Base-by-base conservation (phyloP, 1,140 invertebrate genomes). In the Procambarus clarkii region DNA sequence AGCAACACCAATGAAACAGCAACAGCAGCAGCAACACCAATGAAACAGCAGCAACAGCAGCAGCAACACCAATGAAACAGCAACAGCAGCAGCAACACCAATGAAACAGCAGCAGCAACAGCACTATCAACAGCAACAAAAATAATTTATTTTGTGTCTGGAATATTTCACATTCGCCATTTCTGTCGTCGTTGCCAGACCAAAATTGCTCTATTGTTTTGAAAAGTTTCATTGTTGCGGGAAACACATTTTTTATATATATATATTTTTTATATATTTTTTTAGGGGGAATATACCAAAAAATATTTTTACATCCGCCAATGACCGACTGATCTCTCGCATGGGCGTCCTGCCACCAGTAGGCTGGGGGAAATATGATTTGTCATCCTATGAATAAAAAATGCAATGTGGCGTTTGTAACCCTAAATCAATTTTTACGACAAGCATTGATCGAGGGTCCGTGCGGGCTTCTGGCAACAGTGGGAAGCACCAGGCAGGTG, bases 361-460 rank as follows among this genome's bases (percentile, higher is more conserved):
- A 74, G 69, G 69, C 24, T 74, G 5, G n/a, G 81, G 81, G 58
- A 69, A 83, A 83, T 83, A 69, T 83, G 81, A 83, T 83, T 83
- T 60, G 81, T 69, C 81, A 83, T 83, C 58, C 81, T 45, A 83
- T 83, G 81, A 83, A 83, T 83, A 83, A 83, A 83, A 83, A 83
- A 83, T 83, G 81, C 81, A 69, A 86, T 50, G 84, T 18, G 84
- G 71, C 84, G 69, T 77, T 86, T 54, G 74, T 86, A 50, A 34
- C 58, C 58, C 54, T 83, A 83, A 83, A 83, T 83, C 81, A 83
- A 83, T 83, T 83, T 83, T 83, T 83, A 83, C 81, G 81, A 69
- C 50, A 18, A 11, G 34, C 81, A 83, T 83, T 83, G 81, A 83
- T 83, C 81, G 81, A 11, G 48, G 50, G 80, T 54, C 18, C 13